phyloP scores from a whole-genome alignment of 2,888 invertebrate genomes.

The Athrips mouffetella region DNA sequence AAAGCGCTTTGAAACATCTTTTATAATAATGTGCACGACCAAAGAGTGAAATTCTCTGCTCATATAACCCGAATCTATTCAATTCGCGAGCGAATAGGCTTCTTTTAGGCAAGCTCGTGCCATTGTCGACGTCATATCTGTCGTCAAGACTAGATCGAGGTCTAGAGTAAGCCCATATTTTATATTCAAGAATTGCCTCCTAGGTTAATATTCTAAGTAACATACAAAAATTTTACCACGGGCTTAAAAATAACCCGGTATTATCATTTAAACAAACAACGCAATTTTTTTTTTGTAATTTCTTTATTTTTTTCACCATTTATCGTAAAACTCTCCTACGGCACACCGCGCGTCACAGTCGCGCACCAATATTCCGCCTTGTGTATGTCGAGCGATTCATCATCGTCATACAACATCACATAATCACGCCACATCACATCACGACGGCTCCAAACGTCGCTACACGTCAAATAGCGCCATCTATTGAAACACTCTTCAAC shows the following conservation, averaged over 20 bases:
- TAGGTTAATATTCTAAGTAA: no score
- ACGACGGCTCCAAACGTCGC: conserved; percentile 19
- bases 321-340: conserved; percentile 77
- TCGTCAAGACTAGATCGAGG: no score
- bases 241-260: neutral
- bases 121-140: no score
- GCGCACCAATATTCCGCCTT: conserved; percentile 73
- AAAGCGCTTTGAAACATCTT: no score
- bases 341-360: conserved; percentile 71
- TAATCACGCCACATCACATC: conserved; percentile 9
- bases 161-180: no score
- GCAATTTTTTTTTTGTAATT: conserved; percentile 65
- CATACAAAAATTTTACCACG: no score
- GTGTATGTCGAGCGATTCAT: conserved; percentile 62
- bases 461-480: conserved; percentile 17
- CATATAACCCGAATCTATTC: no score
- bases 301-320: conserved; percentile 77
- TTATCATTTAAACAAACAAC: neutral
- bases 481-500: neutral
- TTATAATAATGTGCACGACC: no score
- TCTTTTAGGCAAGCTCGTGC: no score
- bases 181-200: no score
- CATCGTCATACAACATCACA: conserved; percentile 5
- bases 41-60: no score
- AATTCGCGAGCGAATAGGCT: no score